These are phyloP conservation scores for Acropora tenuis DNA, from an alignment of 64 coral and sea anemone genomes.

Conservation along the genomic window DNA sequence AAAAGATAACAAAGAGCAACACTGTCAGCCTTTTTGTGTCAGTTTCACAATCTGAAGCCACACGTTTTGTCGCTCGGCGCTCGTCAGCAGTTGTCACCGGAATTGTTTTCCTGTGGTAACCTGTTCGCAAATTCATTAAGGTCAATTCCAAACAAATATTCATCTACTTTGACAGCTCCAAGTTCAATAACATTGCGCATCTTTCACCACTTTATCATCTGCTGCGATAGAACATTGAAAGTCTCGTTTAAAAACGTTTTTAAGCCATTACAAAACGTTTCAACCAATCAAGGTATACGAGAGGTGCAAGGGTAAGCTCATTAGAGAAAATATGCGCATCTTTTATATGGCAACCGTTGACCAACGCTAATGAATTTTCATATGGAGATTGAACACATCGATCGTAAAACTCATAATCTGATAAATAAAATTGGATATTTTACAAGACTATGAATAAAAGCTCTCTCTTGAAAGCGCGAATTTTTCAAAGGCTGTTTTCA, in stretches of 20 bases:
- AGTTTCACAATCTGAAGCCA: not conserved
- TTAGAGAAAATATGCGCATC: not conserved
- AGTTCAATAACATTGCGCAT: not conserved
- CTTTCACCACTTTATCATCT: not conserved
- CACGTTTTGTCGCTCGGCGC: not conserved
- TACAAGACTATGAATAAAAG: too few species aligned
- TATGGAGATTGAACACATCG: too few species aligned
- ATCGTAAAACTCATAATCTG: too few species aligned
- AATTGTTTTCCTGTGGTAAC: not conserved
- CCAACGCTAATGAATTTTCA: too few species aligned
- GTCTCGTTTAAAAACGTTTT: not conserved
- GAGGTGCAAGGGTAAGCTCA: not conserved
- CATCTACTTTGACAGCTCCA: constrained; percentile 1
- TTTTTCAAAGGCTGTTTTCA: too few species aligned
- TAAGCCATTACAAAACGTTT: not conserved
- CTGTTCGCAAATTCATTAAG: not conserved
- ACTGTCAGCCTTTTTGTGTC: not conserved
- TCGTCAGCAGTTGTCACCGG: not conserved
- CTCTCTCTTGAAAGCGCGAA: too few species aligned
- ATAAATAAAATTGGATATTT: too few species aligned
- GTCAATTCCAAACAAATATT: constrained; percentile 6
- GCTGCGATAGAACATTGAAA: not conserved
- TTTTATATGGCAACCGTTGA: not conserved
- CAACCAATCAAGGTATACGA: not conserved
- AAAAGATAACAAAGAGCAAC: not conserved